phyloP scores from a whole-genome alignment of 1,140 invertebrate genomes.

The Aphelenchoides besseyi region DNA sequence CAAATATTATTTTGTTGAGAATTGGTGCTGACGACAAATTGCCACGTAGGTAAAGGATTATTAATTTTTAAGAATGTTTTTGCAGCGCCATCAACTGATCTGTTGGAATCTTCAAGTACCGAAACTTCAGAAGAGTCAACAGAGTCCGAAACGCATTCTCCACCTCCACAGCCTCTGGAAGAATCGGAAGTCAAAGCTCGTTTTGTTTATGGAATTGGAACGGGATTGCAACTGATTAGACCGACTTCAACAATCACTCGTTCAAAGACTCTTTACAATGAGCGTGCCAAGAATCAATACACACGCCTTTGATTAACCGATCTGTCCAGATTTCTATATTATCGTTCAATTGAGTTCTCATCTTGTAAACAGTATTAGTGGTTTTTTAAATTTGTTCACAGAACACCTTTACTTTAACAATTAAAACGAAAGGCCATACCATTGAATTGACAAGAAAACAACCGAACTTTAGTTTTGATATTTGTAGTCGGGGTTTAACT shows the following conservation, averaged over 20 bases:
- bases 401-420: too few species aligned
- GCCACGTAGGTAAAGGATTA: background rate
- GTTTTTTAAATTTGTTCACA: too few species aligned
- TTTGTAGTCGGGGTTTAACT: constrained; percentile 30
- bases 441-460: background rate
- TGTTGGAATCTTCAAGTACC: background rate
- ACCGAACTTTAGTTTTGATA: background rate
- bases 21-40: constrained; percentile 12
- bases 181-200: background rate
- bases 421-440: too few species aligned
- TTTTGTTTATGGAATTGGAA: constrained; percentile 12
- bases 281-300: background rate
- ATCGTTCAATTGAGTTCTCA: background rate
- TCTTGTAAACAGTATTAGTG: too few species aligned
- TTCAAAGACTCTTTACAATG: constrained; percentile 9
- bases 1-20: constrained; percentile 23
- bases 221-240: background rate
- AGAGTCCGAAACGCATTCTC: background rate
- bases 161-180: background rate
- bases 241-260: background rate
- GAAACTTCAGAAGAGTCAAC: background rate
- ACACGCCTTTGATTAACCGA: constrained; percentile 8
- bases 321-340: background rate
- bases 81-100: background rate
- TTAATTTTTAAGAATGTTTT: background rate